These are phyloP conservation scores for Hyppa rectilinea DNA, from an alignment of 2,888 invertebrate species.

Conservation along the genomic window DNA sequence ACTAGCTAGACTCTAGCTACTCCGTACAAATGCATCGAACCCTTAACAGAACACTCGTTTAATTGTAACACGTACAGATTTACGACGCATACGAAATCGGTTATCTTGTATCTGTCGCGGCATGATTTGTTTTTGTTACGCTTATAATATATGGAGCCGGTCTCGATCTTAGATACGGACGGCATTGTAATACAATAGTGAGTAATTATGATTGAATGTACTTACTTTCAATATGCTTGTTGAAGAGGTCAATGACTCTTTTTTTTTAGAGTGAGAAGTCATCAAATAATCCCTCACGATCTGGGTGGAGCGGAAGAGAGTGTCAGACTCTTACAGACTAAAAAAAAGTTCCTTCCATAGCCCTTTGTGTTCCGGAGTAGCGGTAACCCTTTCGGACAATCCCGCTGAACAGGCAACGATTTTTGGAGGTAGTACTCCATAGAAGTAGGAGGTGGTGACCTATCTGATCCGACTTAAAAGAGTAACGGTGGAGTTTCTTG, in stretches of 20 bases:
- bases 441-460: not conserved
- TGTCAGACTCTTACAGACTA: too few species aligned
- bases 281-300: too few species aligned
- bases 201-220: constrained; percentile 67
- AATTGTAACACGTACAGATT: constrained; percentile 82
- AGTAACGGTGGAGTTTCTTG: too few species aligned
- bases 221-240: constrained; percentile 51
- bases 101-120: constrained; percentile 81
- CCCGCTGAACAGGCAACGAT: too few species aligned
- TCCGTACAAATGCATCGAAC: constrained; percentile 50
- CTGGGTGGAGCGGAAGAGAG: too few species aligned
- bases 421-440: constrained; percentile 3
- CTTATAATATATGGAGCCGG: constrained; percentile 74
- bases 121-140: constrained; percentile 81
- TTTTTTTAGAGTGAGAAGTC: too few species aligned
- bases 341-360: too few species aligned
- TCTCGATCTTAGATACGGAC: constrained; percentile 63
- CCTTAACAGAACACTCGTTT: constrained; percentile 74
- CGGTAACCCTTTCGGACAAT: too few species aligned
- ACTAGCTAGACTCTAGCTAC: not conserved
- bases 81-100: constrained; percentile 80
- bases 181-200: constrained; percentile 63
- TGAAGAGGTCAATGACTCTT: constrained; percentile 43
- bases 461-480: too few species aligned
- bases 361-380: too few species aligned